These are phyloP conservation scores for Saccopteryx bilineata DNA, from an alignment of 2,113 vertebrate genomes.

Conservation along the genomic window DNA sequence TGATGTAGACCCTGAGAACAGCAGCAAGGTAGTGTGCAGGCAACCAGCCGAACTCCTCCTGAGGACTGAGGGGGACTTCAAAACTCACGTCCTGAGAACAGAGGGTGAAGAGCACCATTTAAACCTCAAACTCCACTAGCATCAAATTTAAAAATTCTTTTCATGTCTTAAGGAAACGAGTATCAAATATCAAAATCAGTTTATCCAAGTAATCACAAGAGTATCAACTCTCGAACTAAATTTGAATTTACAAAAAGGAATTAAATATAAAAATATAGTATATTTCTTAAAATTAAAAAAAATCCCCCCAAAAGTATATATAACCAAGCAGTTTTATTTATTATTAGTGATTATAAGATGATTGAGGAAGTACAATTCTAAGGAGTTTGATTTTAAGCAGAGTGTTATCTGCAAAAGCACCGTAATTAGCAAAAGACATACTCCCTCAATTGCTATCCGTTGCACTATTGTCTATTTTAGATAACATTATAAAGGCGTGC, in stretches of 20 bases:
- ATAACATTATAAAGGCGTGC: not conserved
- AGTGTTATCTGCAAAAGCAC: not conserved
- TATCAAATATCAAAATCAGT: not conserved
- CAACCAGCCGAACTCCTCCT: not conserved
- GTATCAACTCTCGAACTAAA: not conserved
- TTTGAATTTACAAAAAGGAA: not conserved
- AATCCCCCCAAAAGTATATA: not conserved
- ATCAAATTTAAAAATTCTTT: not conserved
- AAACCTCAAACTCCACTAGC: not conserved
- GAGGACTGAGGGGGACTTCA: not conserved
- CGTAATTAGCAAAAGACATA: not conserved
- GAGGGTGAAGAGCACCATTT: not conserved
- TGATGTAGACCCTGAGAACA: not conserved
- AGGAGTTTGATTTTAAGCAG: not conserved
- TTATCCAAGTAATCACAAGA: not conserved
- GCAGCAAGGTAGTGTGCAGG: not conserved
- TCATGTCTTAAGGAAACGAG: not conserved
- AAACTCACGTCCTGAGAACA: not conserved
- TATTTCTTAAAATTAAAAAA: constrained; percentile 31
- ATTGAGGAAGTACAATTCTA: not conserved
- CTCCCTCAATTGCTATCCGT: not conserved
- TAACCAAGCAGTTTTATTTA: not conserved
- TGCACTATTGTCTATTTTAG: not conserved
- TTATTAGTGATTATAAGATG: not conserved
- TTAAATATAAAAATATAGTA: not conserved